Evolutionary conservation across 2,797 vertebrate species (phyloP).

Genomic region (Centroberyx gerrardi): DNA sequence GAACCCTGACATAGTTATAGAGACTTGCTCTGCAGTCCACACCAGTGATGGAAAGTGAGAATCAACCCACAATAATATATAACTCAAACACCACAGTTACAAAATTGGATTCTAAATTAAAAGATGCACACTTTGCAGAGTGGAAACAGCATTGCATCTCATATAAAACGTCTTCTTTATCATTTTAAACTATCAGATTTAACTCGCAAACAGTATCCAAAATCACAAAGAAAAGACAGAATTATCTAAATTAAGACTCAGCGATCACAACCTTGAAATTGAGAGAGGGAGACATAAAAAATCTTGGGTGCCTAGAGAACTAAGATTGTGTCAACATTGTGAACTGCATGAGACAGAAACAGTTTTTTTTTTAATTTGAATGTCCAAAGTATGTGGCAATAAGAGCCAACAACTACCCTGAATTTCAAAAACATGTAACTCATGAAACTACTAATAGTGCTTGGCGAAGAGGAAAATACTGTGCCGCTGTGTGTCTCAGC

Average conservation of each 20-base stretch:
- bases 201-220: not conserved
- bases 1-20: constrained; percentile 67
- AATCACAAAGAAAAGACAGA: constrained; percentile 23
- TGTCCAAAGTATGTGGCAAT: constrained; percentile 41
- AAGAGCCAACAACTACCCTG: constrained; percentile 32
- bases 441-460: constrained; percentile 36
- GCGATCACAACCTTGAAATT: constrained; percentile 20
- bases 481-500: constrained; percentile 29
- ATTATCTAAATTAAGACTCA: constrained; percentile 4
- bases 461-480: constrained; percentile 40
- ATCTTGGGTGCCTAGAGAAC: constrained; percentile 13
- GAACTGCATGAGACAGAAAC: constrained; percentile 35
- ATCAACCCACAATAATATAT: constrained; percentile 58
- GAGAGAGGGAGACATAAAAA: constrained; percentile 26
- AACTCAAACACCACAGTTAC: constrained; percentile 33
- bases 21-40: constrained; percentile 49
- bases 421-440: constrained; percentile 29
- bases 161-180: not conserved
- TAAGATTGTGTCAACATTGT: constrained; percentile 19
- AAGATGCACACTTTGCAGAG: constrained; percentile 26
- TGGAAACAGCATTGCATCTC: constrained; percentile 13
- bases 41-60: constrained; percentile 61
- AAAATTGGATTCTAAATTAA: constrained; percentile 35
- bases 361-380: constrained; percentile 44
- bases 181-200: too few species aligned